These are phyloP conservation scores for Pangasius macronema DNA, from an alignment of 2,797 vertebrate species.

Conservation along the genomic window DNA sequence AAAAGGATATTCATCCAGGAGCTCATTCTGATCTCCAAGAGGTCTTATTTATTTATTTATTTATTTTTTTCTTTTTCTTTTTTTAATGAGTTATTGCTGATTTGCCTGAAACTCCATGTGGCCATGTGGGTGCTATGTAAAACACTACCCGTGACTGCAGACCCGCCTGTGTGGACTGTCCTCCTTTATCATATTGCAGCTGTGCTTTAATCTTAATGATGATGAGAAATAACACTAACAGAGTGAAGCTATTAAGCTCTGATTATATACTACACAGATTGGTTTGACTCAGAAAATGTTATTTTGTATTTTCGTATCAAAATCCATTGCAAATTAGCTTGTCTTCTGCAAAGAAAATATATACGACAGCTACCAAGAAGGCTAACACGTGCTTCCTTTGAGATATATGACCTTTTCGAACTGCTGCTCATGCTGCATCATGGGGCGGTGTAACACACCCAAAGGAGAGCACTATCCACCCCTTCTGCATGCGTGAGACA, in stretches of 20 bases:
- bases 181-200: neutral
- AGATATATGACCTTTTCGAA: neutral
- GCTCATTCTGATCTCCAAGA: neutral
- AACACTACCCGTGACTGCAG: neutral
- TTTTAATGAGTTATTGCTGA: neutral
- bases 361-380: neutral
- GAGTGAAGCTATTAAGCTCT: neutral
- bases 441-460: neutral
- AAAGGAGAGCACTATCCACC: too few species aligned
- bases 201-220: neutral
- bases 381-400: neutral
- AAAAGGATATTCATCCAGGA: neutral
- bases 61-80: neutral
- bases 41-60: neutral
- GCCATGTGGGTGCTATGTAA: neutral
- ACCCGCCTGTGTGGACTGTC: neutral
- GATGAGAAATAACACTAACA: neutral
- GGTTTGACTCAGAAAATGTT: neutral
- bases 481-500: too few species aligned
- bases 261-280: neutral
- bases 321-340: neutral
- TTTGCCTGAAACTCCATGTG: neutral
- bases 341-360: neutral
- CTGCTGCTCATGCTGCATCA: neutral
- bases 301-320: neutral